Conservation (phyloP, 2,113 vertebrate species). For the Solea senegalensis region DNA sequence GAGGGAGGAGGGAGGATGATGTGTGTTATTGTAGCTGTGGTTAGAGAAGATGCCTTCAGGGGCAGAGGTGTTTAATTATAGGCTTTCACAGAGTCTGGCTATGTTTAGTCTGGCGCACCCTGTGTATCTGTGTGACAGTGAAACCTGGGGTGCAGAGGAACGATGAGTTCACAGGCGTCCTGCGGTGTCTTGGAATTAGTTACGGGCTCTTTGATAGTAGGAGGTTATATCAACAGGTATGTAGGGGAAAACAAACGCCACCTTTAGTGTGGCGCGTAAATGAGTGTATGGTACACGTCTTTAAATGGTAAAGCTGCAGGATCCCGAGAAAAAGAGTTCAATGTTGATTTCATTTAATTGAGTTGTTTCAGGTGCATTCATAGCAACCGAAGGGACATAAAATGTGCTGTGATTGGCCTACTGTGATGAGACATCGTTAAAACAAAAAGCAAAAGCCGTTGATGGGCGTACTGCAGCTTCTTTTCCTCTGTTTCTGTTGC, state of each 20-base stretch:
- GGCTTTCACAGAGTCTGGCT: constrained; percentile 52
- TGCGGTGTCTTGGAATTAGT: constrained; percentile 31
- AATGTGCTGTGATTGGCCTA: too few relatives aligned
- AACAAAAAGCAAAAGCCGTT: too few relatives aligned
- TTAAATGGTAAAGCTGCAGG: constrained; percentile 2
- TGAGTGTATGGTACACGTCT: neutral
- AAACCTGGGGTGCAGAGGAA: constrained; percentile 27
- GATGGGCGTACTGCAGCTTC: too few relatives aligned
- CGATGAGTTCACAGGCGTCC: constrained; percentile 27
- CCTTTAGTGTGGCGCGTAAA: constrained; percentile 7
- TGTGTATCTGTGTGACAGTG: constrained; percentile 33
- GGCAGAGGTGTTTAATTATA: constrained; percentile 78
- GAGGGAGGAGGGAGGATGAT: neutral
- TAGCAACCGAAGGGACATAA: too few relatives aligned
- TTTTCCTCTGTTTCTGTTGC: too few relatives aligned
- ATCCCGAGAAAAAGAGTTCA: too few relatives aligned
- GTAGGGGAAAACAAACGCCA: constrained; percentile 10
- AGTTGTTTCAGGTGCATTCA: too few relatives aligned
- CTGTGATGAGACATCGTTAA: too few relatives aligned
- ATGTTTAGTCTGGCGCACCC: constrained; percentile 62
- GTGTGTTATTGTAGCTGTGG: constrained; percentile 10
- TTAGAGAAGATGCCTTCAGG: constrained; percentile 36
- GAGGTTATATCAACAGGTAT: constrained; percentile 34
- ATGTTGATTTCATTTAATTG: too few relatives aligned
- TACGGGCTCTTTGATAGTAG: constrained; percentile 16